Percentiles rank a stretch among this genome's conserved stretches.
phyloP scores from a whole-genome alignment of 2,888 invertebrate genomes.

The Ditula angustiorana region DNA sequence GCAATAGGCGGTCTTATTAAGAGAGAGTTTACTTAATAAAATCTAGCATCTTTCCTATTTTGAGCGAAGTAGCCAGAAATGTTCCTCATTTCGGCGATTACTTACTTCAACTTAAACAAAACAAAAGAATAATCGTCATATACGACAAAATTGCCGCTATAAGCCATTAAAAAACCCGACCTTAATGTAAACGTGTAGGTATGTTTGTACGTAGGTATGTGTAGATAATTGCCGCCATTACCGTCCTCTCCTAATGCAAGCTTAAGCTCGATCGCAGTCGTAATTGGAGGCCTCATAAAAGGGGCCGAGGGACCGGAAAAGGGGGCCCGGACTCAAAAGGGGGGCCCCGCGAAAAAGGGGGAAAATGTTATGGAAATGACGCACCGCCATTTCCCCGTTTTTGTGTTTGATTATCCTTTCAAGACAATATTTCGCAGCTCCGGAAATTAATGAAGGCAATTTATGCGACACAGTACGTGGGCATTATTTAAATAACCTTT shows the following conservation, averaged over 20 bases:
- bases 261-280: slow-evolving; percentile 80
- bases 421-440: slow-evolving; percentile 84
- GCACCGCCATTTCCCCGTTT: slow-evolving; percentile 84
- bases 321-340: slow-evolving; percentile 77
- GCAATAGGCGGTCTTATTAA: too few species aligned
- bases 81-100: neutral
- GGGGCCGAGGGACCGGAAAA: slow-evolving; percentile 78
- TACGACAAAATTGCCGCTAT: neutral
- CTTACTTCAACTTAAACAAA: neutral
- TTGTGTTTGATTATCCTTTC: slow-evolving; percentile 86
- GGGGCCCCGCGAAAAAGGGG: slow-evolving; percentile 63
- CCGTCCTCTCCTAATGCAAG: slow-evolving; percentile 67
- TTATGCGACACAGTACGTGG: slow-evolving; percentile 81
- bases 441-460: slow-evolving; percentile 85
- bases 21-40: too few species aligned
- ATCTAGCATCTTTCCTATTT: too few species aligned
- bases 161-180: slow-evolving; percentile 7
- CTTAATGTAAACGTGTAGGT: slow-evolving; percentile 8
- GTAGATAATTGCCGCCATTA: slow-evolving; percentile 63
- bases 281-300: slow-evolving; percentile 83
- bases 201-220: slow-evolving; percentile 16
- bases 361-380: slow-evolving; percentile 84
- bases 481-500: slow-evolving; percentile 83
- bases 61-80: neutral
- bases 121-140: neutral